Evolutionary conservation across 2,113 vertebrate genomes (phyloP).

Genomic region (Cynocephalus volans): DNA sequence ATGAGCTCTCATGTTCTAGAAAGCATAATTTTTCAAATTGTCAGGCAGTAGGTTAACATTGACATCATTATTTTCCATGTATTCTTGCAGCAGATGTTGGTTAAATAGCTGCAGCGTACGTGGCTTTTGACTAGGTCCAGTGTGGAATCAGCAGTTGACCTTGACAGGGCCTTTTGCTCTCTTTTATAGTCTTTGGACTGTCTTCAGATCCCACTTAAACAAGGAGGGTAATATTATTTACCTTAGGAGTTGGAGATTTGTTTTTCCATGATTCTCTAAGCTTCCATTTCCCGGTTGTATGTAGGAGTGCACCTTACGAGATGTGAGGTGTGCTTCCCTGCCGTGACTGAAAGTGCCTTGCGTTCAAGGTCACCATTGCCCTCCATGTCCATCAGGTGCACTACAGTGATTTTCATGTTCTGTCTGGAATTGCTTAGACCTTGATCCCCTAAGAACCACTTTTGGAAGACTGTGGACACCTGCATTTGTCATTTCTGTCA

Average conservation of each 20-base stretch:
- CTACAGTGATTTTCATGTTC: not conserved
- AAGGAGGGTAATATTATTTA: not conserved
- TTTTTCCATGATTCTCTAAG: not conserved
- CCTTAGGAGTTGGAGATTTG: not conserved
- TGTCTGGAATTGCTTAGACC: conserved; percentile 42
- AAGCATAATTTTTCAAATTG: not conserved
- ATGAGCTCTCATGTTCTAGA: not conserved
- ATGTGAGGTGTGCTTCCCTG: not conserved
- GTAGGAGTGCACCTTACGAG: not conserved
- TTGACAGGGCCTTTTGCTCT: not conserved
- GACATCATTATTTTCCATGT: not conserved
- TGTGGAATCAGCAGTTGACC: not conserved
- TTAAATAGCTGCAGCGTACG: not conserved
- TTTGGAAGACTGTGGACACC: conserved; percentile 32
- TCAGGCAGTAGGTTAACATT: not conserved
- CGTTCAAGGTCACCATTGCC: not conserved
- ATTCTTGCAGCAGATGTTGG: not conserved
- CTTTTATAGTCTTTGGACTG: not conserved
- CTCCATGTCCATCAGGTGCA: not conserved
- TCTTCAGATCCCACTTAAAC: not conserved
- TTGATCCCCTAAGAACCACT: conserved; percentile 43
- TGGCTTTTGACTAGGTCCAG: not conserved
- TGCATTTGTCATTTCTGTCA: conserved; percentile 8
- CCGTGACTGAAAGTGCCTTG: not conserved
- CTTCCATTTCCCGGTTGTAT: not conserved